These are phyloP conservation scores for Nomia melanderi DNA, from an alignment of 1,140 invertebrate genomes.

Conservation along the genomic window DNA sequence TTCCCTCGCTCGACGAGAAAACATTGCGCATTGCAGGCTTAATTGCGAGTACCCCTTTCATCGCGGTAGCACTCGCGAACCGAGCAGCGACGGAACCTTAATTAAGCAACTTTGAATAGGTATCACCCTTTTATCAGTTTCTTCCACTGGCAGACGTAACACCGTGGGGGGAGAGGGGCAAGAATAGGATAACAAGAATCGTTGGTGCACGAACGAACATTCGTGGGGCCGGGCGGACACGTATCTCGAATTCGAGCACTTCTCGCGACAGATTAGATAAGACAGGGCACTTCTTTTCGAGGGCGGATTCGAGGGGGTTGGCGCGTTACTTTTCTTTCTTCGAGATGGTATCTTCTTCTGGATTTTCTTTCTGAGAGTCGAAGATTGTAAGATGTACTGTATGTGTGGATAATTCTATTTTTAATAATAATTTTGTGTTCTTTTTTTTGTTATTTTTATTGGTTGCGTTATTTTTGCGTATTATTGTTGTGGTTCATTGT, in stretches of 20 bases:
- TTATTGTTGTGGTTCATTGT: too few species aligned
- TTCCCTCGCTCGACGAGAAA: slow-evolving; percentile 7
- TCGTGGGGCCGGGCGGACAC: not conserved
- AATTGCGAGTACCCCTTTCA: slow-evolving; percentile 32
- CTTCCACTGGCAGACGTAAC: not conserved
- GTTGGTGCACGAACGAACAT: not conserved
- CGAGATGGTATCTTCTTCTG: not conserved
- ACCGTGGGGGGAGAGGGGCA: not conserved
- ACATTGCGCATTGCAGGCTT: slow-evolving; percentile 21
- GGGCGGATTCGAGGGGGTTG: not conserved
- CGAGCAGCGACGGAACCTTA: slow-evolving; percentile 9
- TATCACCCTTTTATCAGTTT: slow-evolving; percentile 21
- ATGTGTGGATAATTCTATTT: too few species aligned
- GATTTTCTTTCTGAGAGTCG: too few species aligned
- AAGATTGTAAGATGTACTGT: too few species aligned
- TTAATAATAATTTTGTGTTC: too few species aligned
- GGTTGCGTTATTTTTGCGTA: too few species aligned
- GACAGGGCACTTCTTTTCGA: not conserved
- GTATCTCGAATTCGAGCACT: slow-evolving; percentile 2
- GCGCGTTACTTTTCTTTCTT: not conserved
- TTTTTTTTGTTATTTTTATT: too few species aligned
- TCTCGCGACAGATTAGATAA: not conserved
- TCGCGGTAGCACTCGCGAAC: slow-evolving; percentile 2
- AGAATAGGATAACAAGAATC: not conserved
- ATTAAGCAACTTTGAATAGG: slow-evolving; percentile 29